A percentile compares a stretch with the other conserved stretches of the same genome.
phyloP scores from a whole-genome alignment of 2,888 invertebrate species.

The Drymonia ruficornis region DNA sequence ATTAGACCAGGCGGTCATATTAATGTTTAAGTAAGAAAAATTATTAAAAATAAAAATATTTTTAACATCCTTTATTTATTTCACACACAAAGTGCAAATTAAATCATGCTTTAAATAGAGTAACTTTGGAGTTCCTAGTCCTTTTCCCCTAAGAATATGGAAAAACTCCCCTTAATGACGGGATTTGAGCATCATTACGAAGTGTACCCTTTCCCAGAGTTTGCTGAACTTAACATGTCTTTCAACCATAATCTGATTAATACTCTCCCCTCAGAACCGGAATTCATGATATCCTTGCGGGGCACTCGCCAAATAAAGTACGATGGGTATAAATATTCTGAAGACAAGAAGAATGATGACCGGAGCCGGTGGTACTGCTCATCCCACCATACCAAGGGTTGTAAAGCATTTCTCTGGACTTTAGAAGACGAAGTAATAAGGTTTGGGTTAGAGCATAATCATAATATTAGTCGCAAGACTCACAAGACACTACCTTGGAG shows the following conservation, averaged over 20 bases:
- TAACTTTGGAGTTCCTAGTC: no score
- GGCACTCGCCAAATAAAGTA: slow-evolving; percentile 21
- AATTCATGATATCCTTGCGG: slow-evolving; percentile 15
- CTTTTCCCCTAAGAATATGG: no score
- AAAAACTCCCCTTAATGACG: no score
- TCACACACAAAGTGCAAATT: no score
- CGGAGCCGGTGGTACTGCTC: slow-evolving; percentile 39
- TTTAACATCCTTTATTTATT: no score
- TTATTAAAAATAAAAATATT: no score
- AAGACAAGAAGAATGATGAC: slow-evolving; percentile 2
- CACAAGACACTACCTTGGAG: no score
- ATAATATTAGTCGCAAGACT: slow-evolving; percentile 5
- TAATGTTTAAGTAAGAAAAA: no score
- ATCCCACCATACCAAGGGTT: slow-evolving; percentile 34
- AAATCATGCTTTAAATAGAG: no score
- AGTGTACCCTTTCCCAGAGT: no score
- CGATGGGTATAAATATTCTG: slow-evolving; percentile 20
- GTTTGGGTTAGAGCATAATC: slow-evolving; percentile 13
- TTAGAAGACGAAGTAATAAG: slow-evolving; percentile 28
- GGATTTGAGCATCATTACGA: no score
- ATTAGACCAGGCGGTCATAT: no score
- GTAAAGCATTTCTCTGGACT: slow-evolving; percentile 46
- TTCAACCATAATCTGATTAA: neutral
- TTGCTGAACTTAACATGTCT: neutral
- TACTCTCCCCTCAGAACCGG: slow-evolving; percentile 7